These are phyloP conservation scores for Seriola aureovittata DNA, from an alignment of 2,113 vertebrate genomes.

Conservation along the genomic window DNA sequence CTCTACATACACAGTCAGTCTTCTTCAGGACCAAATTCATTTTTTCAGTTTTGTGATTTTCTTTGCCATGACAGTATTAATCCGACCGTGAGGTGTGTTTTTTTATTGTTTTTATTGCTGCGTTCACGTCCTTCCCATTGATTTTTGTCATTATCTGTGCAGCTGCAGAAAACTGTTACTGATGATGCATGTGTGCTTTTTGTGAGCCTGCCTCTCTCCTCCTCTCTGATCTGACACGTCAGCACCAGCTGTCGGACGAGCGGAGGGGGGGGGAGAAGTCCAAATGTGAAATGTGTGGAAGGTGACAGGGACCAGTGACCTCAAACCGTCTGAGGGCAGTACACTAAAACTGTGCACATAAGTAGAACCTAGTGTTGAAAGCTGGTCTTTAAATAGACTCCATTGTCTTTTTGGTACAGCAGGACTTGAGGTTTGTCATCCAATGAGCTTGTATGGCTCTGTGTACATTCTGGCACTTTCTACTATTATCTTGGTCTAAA, in stretches of 20 bases:
- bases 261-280: slow-evolving; percentile 52
- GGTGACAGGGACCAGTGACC: slow-evolving; percentile 62
- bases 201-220: slow-evolving; percentile 57
- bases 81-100: slow-evolving; percentile 51
- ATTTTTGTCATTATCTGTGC: slow-evolving; percentile 55
- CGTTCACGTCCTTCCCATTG: slow-evolving; percentile 18
- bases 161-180: slow-evolving; percentile 66
- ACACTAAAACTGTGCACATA: slow-evolving; percentile 70
- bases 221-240: slow-evolving; percentile 67
- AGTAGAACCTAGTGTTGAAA: slow-evolving; percentile 60
- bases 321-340: slow-evolving; percentile 55
- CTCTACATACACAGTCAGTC: slow-evolving; percentile 29
- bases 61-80: slow-evolving; percentile 75
- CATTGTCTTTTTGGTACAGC: slow-evolving; percentile 46
- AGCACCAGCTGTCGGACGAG: slow-evolving; percentile 65
- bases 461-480: slow-evolving; percentile 69
- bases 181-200: slow-evolving; percentile 56
- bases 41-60: neutral
- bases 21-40: slow-evolving; percentile 58
- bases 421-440: slow-evolving; percentile 42
- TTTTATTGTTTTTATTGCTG: slow-evolving; percentile 17
- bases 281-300: slow-evolving; percentile 75
- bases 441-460: slow-evolving; percentile 25
- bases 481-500: slow-evolving; percentile 27
- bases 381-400: slow-evolving; percentile 60